phyloP scores from a whole-genome alignment of 2,888 invertebrate genomes.

The Acholoe squamosa region DNA sequence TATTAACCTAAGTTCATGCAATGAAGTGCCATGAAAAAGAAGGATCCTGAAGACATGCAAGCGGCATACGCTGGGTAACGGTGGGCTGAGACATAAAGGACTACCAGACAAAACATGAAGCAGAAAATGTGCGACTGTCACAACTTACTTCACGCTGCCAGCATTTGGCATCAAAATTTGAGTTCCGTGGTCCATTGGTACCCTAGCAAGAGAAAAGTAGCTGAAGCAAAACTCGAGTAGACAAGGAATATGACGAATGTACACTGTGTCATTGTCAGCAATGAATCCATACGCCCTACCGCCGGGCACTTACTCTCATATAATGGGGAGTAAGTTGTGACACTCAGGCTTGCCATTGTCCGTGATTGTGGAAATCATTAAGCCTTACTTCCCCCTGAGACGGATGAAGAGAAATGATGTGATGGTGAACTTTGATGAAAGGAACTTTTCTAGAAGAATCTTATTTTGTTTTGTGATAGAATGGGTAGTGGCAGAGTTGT shows the following conservation, averaged over 20 bases:
- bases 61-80: neutral
- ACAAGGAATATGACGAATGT: neutral
- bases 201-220: slow-evolving; percentile 67
- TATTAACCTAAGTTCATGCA: slow-evolving; percentile 6
- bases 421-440: neutral
- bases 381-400: neutral
- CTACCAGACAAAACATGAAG: slow-evolving; percentile 26
- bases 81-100: slow-evolving; percentile 2
- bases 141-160: slow-evolving; percentile 74
- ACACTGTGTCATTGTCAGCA: neutral
- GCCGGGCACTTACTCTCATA: neutral
- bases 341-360: neutral
- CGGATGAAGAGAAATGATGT: neutral
- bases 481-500: neutral
- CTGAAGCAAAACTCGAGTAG: slow-evolving; percentile 35
- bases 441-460: neutral
- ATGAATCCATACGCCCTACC: neutral
- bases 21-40: neutral
- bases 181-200: slow-evolving; percentile 67
- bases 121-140: slow-evolving; percentile 64
- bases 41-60: slow-evolving; percentile 25
- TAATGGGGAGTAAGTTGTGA: slow-evolving; percentile 18
- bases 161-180: slow-evolving; percentile 73
- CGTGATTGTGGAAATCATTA: neutral
- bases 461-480: neutral